Evolutionary conservation across 2,888 invertebrate species (phyloP).

Genomic region (Arrhopalites spinosus): DNA sequence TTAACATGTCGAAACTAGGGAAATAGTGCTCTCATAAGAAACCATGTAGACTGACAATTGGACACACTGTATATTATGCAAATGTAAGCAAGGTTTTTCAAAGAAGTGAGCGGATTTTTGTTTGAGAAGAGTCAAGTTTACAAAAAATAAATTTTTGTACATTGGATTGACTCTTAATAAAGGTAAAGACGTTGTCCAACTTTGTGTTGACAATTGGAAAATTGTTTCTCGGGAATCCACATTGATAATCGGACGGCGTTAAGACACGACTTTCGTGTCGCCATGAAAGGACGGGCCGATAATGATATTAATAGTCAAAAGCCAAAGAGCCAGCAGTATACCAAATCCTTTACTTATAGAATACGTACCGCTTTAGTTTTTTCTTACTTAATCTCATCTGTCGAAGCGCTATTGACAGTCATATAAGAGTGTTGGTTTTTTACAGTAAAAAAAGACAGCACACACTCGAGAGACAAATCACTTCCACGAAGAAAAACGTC

Average conservation of each 20-base stretch:
- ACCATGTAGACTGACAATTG: no score
- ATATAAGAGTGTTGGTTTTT: no score
- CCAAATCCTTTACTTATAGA: background rate
- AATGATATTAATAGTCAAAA: conserved; percentile 16
- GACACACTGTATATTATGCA: no score
- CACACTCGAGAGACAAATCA: background rate
- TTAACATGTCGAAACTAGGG: no score
- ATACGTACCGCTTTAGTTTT: no score
- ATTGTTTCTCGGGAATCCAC: conserved; percentile 43
- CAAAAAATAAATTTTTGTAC: background rate
- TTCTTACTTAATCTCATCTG: no score
- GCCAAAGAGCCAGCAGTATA: conserved; percentile 5
- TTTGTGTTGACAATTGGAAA: conserved; percentile 46
- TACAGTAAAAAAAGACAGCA: background rate
- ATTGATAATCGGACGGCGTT: conserved; percentile 17
- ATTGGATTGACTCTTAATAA: background rate
- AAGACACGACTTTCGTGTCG: conserved; percentile 32
- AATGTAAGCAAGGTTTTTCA: no score
- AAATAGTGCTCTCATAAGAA: no score
- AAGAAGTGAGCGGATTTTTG: no score
- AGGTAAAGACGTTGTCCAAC: conserved; percentile 38
- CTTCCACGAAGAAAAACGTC: background rate
- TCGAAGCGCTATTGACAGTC: no score
- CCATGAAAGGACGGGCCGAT: conserved; percentile 20
- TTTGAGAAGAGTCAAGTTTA: no score